Base-by-base conservation (phyloP, 2,797 vertebrate genomes). In the Melanotaenia boesemani region DNA sequence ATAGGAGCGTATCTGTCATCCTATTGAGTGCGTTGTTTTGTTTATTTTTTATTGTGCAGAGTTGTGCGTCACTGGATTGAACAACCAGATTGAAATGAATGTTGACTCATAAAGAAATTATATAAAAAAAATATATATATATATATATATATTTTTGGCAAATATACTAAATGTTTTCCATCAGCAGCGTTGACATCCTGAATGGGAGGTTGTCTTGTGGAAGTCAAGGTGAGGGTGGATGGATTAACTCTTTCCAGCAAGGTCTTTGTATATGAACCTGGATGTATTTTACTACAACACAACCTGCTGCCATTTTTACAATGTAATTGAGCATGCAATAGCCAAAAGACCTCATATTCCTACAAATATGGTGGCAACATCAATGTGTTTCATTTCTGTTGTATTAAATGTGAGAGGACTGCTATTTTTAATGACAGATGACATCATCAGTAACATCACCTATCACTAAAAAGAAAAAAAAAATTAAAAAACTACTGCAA, bases 61-160 rank as follows among this genome's bases (percentile, higher is more conserved):
- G 44, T 61, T 55, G 52, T 54, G 44, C 71, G 41, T 64, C 73
- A 72, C 57, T 1, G 5, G 55, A 74, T 79, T 32, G 30, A 32
- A 32, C 72, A 52, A 39, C 82, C 28, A 62, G 65, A 41, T 30
- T 52, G 61, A 73, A 65, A 50, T 2, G 30, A 72, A 58, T n/a
- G 62, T 61, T 52, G 68, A 70, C 65, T 76, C 52, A 64, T 66
- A 50, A 84, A 71, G 63, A 82, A 81, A 46, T 36, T 5, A 70
- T 74, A 75, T 77, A 82, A 81, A 79, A 39, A 71, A 77, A 48
- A 67, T 62, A 63, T 15, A 36, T 2, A 63, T 63, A 56, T 26
- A 28, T 28, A 28, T 28, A 28, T 28, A 28, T 28, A 28, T 28
- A 28, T 26, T n/a, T n/a, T n/a, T n/a, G 1, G 26, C 26, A 26